Base-by-base conservation (phyloP, 2,888 invertebrate species). In the Stenoptilia bipunctidactyla region DNA sequence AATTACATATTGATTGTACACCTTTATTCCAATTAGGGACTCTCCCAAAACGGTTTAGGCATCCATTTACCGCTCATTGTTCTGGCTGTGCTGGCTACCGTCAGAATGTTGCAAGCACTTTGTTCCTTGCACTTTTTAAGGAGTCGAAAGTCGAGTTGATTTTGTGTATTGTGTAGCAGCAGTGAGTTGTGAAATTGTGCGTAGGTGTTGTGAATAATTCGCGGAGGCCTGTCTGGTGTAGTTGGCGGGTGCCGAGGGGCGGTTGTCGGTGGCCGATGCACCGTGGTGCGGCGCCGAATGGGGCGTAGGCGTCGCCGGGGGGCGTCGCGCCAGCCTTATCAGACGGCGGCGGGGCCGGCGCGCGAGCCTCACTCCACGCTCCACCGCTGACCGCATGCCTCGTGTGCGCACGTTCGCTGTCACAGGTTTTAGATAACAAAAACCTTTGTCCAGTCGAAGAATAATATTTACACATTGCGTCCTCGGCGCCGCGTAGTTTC, bases 321-420 rank as follows among this genome's bases (percentile, higher is more conserved):
- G 82, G 82, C 82, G 82, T 79, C 82, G 77, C 80, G 77, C 73
- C 80, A 73, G 80, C 72, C 82, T 82, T 82, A 82, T 82, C 82
- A 80, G 77, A 68, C 82, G 72, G 74, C 70, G 73, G 80, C 76
- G 79, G 80, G 76, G 80, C 71, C 63, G 75, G 69, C 79, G 76
- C 67, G 77, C 77, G 75, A 80, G 75, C 79, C 80, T 79, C 82
- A 80, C 79, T 80, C 76, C 67, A 66, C 67, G 66, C 57, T 67
- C 63, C 60, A 63, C 68, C 79, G 71, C 75, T 71, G 79, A 48
- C 70, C 80, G 80, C 65, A 76, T 74, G 64, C 51, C 61, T 63
- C 63, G 74, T 66, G 63, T 56, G 61, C 58, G 54, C 65, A 63
- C 66, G 71, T 61, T 64, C 67, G 57, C 73, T 73, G 70, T 65